Base-by-base conservation (phyloP, 37 sponge, comb jelly and placozoan species). In the Diacarnus erythraeanus region DNA sequence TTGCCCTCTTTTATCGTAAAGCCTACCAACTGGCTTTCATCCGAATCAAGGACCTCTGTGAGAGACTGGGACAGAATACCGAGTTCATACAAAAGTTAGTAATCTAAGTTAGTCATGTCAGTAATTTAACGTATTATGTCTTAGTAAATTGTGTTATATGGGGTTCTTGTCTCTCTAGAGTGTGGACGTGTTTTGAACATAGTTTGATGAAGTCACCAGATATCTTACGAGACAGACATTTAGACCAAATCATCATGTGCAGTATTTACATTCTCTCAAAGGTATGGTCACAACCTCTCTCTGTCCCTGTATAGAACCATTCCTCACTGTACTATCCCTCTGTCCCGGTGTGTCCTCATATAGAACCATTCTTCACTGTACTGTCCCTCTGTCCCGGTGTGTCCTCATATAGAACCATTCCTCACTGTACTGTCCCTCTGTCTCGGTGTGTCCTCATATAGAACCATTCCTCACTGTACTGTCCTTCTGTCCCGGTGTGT, bases 161-260 rank as follows among this genome's bases (percentile, higher is more conserved):
- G n/a, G n/a, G n/a, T 37, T 36, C 18, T 8, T 4, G n/a, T 5
- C 23, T 31, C 29, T 61, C 1, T 38, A 93, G 94, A 38, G 84
- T 89, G 23, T 93, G 94, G 94, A 93, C 94, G 3, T 80, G 74
- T 47, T 92, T 95, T 74, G 96, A 95, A 77, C 65, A 92, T 58
- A 79, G 77, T 43, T 42, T 95, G 73, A 57, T 89, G 70, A 81
- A 79, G 34, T 78, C 72, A 10, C 87, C 90, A 21, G 89, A 92
- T 57, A 57, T 92, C 70, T 80, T 95, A 85, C 79, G 85, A 69
- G 96, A 95, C 72, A 30, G 96, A 18, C 84, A 95, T 75, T 44
- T 95, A 31, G 96, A 95, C 77, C 96, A 95, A 43, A 57, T 95
- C 47, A 89, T 95, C 69, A 95, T 95, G 93, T 95, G 96, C 56